phyloP scores from a whole-genome alignment of 2,888 invertebrate species.

The Clusia tigrina region DNA sequence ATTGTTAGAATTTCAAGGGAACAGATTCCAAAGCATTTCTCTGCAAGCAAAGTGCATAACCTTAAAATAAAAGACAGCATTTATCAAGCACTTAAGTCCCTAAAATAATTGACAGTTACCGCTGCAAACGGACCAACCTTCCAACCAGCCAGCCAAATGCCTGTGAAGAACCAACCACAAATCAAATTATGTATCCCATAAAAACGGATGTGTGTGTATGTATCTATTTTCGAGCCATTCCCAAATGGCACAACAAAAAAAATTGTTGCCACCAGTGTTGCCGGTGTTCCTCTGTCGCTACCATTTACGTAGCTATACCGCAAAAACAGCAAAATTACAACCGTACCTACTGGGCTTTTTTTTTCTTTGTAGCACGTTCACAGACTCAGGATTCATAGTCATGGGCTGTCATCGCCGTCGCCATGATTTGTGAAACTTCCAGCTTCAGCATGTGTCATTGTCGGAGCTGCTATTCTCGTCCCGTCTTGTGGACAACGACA shows the following conservation, averaged over 20 bases:
- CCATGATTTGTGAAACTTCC: neutral
- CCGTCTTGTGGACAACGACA: neutral
- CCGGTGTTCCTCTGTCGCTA: neutral
- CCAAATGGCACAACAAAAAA: neutral
- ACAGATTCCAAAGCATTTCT: neutral
- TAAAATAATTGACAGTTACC: slow-evolving; percentile 1
- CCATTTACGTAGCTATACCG: neutral
- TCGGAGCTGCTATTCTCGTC: neutral
- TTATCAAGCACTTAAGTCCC: too few species aligned
- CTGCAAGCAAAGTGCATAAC: neutral
- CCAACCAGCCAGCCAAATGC: neutral
- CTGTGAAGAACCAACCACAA: slow-evolving; percentile 10
- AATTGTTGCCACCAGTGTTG: slow-evolving; percentile 14
- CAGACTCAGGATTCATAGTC: neutral
- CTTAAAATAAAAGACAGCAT: neutral
- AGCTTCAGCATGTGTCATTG: neutral
- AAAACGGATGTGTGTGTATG: slow-evolving; percentile 17
- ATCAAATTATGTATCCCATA: slow-evolving; percentile 36
- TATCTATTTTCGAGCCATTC: neutral
- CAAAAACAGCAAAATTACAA: neutral
- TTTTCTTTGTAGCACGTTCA: too few species aligned
- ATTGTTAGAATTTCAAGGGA: neutral
- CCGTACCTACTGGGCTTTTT: neutral
- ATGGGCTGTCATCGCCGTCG: neutral
- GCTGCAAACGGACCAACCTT: too few species aligned